A percentile compares a stretch with the other conserved stretches of the same genome.
Evolutionary conservation across 2,888 invertebrate species (phyloP).

Genomic region (Caenorhabditis panamensis): DNA sequence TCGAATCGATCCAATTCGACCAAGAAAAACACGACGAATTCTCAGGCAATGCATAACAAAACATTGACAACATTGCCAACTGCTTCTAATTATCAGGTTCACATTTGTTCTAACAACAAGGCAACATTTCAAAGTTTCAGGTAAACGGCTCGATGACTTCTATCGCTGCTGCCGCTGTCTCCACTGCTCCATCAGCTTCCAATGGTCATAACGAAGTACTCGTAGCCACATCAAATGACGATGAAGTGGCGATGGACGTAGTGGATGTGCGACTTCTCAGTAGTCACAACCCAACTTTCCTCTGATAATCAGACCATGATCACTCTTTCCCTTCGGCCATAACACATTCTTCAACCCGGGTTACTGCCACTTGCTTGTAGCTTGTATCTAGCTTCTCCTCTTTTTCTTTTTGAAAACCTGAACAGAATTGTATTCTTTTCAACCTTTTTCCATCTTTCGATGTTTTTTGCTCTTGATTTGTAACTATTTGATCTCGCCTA

Average conservation of each 20-base stretch:
- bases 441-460: too few species aligned
- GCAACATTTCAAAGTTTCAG: conserved; percentile 30
- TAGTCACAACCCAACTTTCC: conserved; percentile 57
- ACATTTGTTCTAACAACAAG: background rate
- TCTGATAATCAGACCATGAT: conserved; percentile 9
- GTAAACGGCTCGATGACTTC: conserved; percentile 56
- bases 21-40: conserved; percentile 51
- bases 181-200: conserved; percentile 8
- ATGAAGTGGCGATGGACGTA: conserved; percentile 45
- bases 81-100: conserved; percentile 45
- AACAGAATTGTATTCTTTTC: too few species aligned
- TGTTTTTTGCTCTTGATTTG: too few species aligned
- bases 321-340: too few species aligned
- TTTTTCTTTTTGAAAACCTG: too few species aligned
- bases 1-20: conserved; percentile 59
- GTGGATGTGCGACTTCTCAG: conserved; percentile 49
- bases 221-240: conserved; percentile 20
- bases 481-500: too few species aligned
- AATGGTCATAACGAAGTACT: conserved; percentile 36
- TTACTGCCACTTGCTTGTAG: too few species aligned
- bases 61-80: conserved; percentile 22
- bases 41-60: conserved; percentile 29
- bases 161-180: conserved; percentile 20
- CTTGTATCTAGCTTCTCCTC: too few species aligned
- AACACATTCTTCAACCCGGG: too few species aligned